phyloP scores from a whole-genome alignment of 2,113 vertebrate species.

The Melanotaenia duboulayi region DNA sequence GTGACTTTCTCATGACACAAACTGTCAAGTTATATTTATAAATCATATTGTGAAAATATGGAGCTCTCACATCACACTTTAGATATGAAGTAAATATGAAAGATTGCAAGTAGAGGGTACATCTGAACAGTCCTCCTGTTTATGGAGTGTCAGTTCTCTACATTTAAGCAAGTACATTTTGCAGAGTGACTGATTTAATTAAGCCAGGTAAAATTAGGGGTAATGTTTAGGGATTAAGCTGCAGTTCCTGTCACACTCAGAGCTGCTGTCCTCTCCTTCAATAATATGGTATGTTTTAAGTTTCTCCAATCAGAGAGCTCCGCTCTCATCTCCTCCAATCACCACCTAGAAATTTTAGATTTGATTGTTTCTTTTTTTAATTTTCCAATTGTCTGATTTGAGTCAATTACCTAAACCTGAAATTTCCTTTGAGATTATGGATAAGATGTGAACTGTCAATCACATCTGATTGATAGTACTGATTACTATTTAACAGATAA shows the following conservation, averaged over 20 bases:
- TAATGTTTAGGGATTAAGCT: constrained; percentile 53
- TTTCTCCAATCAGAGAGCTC: constrained; percentile 58
- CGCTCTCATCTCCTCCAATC: constrained; percentile 76
- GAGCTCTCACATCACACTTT: constrained; percentile 51
- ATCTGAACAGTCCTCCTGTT: constrained; percentile 15
- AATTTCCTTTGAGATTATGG: constrained; percentile 32
- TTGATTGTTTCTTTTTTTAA: constrained; percentile 11
- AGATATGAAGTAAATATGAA: constrained; percentile 28
- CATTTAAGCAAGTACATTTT: constrained; percentile 17
- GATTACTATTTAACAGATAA: constrained; percentile 80
- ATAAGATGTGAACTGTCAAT: constrained; percentile 63
- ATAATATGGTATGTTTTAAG: constrained; percentile 35
- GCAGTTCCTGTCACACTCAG: constrained; percentile 69
- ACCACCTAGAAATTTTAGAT: constrained; percentile 62
- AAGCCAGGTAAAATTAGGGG: constrained; percentile 48
- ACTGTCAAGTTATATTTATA: constrained; percentile 47
- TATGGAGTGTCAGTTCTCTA: constrained; percentile 18
- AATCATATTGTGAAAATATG: constrained; percentile 60
- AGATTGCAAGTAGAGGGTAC: constrained; percentile 15
- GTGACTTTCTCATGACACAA: constrained; percentile 58
- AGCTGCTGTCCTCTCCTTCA: constrained; percentile 65
- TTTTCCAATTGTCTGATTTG: constrained; percentile 54
- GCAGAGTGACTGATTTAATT: constrained; percentile 14
- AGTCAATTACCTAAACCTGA: constrained; percentile 27
- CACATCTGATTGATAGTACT: constrained; percentile 69